phyloP scores from a whole-genome alignment of 2,888 invertebrate genomes.

The Julus scanicus region DNA sequence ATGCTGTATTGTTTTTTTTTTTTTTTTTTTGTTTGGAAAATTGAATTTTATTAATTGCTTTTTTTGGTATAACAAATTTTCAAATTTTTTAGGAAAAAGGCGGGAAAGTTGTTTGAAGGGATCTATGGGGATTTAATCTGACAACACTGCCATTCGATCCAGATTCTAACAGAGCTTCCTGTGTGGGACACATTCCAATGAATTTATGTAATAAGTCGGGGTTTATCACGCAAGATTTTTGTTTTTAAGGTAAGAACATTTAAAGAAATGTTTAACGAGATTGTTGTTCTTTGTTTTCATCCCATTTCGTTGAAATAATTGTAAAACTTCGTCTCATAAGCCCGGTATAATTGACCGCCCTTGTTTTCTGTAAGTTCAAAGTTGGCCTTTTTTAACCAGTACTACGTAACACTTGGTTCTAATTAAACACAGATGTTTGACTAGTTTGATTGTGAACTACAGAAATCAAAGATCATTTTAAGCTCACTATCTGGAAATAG shows the following conservation, averaged over 20 bases:
- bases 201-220: neutral
- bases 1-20: too few relatives aligned
- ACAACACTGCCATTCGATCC: neutral
- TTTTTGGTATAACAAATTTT: neutral
- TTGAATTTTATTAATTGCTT: neutral
- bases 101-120: neutral
- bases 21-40: too few relatives aligned
- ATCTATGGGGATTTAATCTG: neutral
- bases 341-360: neutral
- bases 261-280: neutral
- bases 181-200: neutral
- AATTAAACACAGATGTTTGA: neutral
- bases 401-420: neutral
- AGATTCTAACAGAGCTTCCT: neutral
- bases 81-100: neutral
- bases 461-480: neutral
- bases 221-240: neutral
- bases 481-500: neutral
- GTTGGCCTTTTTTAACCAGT: neutral
- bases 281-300: neutral
- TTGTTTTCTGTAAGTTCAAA: conserved; percentile 14
- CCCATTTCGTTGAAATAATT: neutral
- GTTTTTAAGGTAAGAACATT: neutral
- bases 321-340: neutral
- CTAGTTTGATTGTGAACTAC: neutral